phyloP scores from a whole-genome alignment of 2,888 invertebrate species.

The Aspidiotus rigidus region DNA sequence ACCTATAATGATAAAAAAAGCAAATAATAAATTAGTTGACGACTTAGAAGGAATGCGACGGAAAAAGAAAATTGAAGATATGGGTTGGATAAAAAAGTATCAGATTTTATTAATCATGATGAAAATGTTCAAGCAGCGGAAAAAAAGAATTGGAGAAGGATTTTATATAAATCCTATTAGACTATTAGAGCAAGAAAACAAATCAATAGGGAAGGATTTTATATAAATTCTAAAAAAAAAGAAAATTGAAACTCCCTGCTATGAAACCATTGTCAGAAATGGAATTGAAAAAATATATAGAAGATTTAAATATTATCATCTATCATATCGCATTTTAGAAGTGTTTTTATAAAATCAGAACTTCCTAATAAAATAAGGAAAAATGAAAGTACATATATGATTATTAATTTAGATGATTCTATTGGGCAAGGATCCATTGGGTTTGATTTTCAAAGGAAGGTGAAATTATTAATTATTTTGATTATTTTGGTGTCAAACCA shows the following conservation, averaged over 20 bases:
- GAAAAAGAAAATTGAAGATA: neutral
- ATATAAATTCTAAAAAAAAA: constrained; percentile 1
- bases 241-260: neutral
- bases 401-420: constrained; percentile 19
- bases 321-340: no score
- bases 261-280: neutral
- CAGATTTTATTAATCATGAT: neutral
- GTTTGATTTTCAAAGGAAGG: constrained; percentile 22
- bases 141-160: neutral
- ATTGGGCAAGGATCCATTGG: no score
- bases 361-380: constrained; percentile 25
- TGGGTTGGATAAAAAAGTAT: neutral
- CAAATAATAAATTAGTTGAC: constrained; percentile 3
- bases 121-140: neutral
- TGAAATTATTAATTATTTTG: constrained; percentile 22
- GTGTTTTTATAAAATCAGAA: constrained; percentile 20
- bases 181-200: neutral
- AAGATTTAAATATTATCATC: constrained; percentile 8
- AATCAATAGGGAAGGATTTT: neutral
- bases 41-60: neutral
- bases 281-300: neutral
- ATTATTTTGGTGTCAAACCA: constrained; percentile 22
- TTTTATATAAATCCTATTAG: neutral
- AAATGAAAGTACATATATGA: constrained; percentile 27
- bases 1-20: constrained; percentile 1